Base-by-base conservation (phyloP, 2,888 invertebrate genomes). In the Yponomeuta sedellus region DNA sequence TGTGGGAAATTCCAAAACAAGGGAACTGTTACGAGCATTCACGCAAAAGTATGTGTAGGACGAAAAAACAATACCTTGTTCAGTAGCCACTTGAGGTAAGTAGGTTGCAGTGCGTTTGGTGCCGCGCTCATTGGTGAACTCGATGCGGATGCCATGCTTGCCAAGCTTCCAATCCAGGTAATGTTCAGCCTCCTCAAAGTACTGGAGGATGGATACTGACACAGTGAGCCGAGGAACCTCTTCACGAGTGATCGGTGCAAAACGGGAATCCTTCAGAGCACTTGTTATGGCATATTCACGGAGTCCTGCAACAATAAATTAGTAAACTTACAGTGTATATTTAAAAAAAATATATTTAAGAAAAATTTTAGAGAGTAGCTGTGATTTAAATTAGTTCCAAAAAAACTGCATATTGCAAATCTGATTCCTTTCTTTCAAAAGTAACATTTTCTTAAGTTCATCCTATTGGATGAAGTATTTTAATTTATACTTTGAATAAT, bases 151-250 rank as follows among this genome's bases (percentile, higher is more conserved):
- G 68, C 99, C 99, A 85, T 99, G 99, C 67, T 96, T 94, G 64
- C 99, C 99, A 68, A 98, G 95, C 92, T 97, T 96, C 99, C 99
- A 99, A 88, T 99, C 99, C 72, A 98, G 92, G 87, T 97, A 99
- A 82, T 99, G 96, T 67, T 94, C 93, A 0, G 97, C 99, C 78
- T 98, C 98, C 89, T 99, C 99, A 85, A 99, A 99, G 84, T 99
- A 92, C 81, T 97, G 95, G 74, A 99, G 93, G 78, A 99, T 97
- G 52, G 99, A 99, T 70, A 99, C 99, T 28, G 98, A 98, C 64
- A 98, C 98, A 71, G 97, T 96, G 71, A 99, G 93, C 75, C 96
- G 95, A 0, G 97, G 94, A 75, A 99, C 94, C 89, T 99, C 99
- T 66, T 99, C 98, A 70, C 96, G 94, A 11, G 96, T 95, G 72